Evolutionary conservation across 2,113 vertebrate genomes (phyloP).

Genomic region (Marmota flaviventris): DNA sequence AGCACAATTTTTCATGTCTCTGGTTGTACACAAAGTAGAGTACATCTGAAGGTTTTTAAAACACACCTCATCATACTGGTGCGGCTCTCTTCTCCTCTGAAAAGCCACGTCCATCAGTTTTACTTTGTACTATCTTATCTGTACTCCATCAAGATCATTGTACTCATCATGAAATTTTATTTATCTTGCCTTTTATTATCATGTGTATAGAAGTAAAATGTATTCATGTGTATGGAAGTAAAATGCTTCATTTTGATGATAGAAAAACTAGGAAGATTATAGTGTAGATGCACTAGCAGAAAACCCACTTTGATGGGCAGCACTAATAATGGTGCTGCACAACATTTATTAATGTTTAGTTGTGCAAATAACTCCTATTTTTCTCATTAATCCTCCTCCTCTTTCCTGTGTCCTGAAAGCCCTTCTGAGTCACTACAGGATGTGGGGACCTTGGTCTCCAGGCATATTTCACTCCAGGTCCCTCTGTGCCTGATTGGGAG

Average conservation of each 20-base stretch:
- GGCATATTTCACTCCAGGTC: background rate
- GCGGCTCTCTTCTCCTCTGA: background rate
- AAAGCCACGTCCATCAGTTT: background rate
- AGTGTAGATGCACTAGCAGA: background rate
- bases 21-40: too few relatives aligned
- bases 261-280: background rate
- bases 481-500: background rate
- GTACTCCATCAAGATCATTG: background rate
- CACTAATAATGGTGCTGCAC: background rate
- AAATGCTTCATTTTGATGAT: background rate
- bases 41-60: background rate
- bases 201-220: background rate
- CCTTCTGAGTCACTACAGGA: background rate
- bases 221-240: background rate
- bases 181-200: constrained; percentile 7
- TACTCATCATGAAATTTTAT: background rate
- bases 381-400: constrained; percentile 52
- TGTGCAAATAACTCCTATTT: constrained; percentile 27
- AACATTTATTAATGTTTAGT: constrained; percentile 65
- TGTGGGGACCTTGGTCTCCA: background rate
- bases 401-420: constrained; percentile 20
- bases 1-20: too few relatives aligned
- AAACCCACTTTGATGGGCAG: background rate
- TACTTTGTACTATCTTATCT: background rate
- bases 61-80: background rate